Conservation (phyloP, 1,140 invertebrate species). For the Leguminivora glycinivorella region DNA sequence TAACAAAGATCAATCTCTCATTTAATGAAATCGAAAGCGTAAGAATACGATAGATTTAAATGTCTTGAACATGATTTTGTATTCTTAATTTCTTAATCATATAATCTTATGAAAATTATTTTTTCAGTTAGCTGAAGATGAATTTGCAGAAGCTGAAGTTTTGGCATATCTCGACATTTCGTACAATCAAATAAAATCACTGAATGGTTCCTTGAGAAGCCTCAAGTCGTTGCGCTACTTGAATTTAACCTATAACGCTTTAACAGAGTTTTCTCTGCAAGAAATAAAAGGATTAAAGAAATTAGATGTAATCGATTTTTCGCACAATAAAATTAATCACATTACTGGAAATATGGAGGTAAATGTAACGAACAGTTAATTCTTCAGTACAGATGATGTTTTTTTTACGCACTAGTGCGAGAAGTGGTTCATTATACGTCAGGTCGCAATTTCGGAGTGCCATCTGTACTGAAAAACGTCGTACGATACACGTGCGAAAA, state of each 20-base stretch:
- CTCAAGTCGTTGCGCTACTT: constrained; percentile 83
- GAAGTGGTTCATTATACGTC: too few species aligned
- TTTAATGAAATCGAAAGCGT: constrained; percentile 87
- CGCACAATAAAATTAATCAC: constrained; percentile 85
- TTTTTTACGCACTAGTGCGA: too few species aligned
- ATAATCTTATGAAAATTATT: constrained; percentile 12
- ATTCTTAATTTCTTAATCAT: neutral
- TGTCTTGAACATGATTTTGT: neutral
- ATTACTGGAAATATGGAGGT: constrained; percentile 85
- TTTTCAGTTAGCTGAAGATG: constrained; percentile 84
- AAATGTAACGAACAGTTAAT: constrained; percentile 42
- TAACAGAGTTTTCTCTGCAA: constrained; percentile 87
- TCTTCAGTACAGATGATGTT: too few species aligned
- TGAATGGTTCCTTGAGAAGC: constrained; percentile 87
- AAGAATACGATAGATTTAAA: constrained; percentile 52
- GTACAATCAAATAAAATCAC: constrained; percentile 83
- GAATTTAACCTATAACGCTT: constrained; percentile 87
- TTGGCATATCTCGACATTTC: constrained; percentile 84
- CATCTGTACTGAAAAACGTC: too few species aligned
- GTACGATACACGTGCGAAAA: too few species aligned
- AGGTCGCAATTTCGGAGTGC: too few species aligned
- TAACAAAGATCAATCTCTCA: constrained; percentile 83
- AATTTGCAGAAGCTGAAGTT: constrained; percentile 84
- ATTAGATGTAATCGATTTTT: constrained; percentile 85
- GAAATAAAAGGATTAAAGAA: constrained; percentile 85